These are phyloP conservation scores for Pammene fasciana DNA, from an alignment of 2,888 invertebrate genomes.

Conservation along the genomic window DNA sequence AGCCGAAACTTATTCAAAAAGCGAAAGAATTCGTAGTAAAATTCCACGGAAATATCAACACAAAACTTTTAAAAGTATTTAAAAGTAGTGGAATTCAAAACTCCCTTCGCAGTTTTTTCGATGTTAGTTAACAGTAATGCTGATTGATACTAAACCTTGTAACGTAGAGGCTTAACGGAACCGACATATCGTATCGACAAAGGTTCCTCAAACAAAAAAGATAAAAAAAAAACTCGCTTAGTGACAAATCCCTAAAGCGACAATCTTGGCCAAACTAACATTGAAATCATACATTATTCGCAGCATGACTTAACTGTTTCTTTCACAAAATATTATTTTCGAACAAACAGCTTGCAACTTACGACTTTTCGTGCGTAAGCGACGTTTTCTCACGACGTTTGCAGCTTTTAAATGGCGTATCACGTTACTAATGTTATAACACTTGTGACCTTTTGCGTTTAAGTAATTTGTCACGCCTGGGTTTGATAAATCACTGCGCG, in stretches of 20 bases:
- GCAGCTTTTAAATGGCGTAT: background rate
- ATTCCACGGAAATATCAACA: too few relatives aligned
- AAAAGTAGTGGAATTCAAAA: too few relatives aligned
- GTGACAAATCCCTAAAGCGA: background rate
- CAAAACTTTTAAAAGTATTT: too few relatives aligned
- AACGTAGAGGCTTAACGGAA: too few relatives aligned
- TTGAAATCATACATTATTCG: slow-evolving; percentile 21
- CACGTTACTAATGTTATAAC: background rate
- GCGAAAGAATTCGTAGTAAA: too few relatives aligned
- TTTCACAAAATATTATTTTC: background rate
- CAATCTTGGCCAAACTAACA: slow-evolving; percentile 8
- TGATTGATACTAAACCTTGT: too few relatives aligned
- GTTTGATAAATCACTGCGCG: slow-evolving; percentile 23
- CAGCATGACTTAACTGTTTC: background rate
- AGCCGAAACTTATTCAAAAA: too few relatives aligned
- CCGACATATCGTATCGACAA: too few relatives aligned
- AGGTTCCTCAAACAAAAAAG: too few relatives aligned
- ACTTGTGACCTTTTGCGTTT: background rate
- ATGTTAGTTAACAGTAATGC: too few relatives aligned
- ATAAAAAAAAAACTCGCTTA: too few relatives aligned
- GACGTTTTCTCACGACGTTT: background rate
- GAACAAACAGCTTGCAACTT: background rate
- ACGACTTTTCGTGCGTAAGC: slow-evolving; percentile 13
- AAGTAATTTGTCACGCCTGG: background rate
- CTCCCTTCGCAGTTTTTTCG: too few relatives aligned